A percentile compares a stretch with the other conserved stretches of the same genome.
Evolutionary conservation across 2,888 invertebrate genomes (phyloP).

Genomic region (Agrotis segetum): DNA sequence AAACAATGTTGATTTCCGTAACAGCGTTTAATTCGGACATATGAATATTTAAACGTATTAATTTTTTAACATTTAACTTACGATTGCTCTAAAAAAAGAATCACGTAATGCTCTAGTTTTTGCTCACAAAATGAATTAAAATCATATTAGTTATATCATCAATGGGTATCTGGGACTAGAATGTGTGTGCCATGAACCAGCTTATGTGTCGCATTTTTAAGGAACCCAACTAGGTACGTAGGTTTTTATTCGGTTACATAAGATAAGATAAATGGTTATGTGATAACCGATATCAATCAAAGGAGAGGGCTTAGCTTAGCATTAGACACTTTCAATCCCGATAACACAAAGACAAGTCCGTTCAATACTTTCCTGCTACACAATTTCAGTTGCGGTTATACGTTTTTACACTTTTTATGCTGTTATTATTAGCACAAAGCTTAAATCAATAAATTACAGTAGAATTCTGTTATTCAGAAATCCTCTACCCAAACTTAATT

Average conservation of each 20-base stretch:
- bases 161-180: not conserved
- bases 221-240: not conserved
- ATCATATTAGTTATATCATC: conserved; percentile 19
- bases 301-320: not conserved
- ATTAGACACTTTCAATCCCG: not conserved
- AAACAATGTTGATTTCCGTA: not conserved
- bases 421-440: not conserved
- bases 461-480: too few relatives aligned
- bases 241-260: conserved; percentile 4
- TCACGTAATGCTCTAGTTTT: conserved; percentile 14
- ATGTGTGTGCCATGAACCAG: conserved; percentile 5
- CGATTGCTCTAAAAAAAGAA: conserved; percentile 10
- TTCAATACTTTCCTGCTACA: too few relatives aligned
- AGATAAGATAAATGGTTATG: conserved; percentile 17
- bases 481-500: too few relatives aligned
- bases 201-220: not conserved
- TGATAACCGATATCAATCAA: not conserved
- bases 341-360: not conserved
- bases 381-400: too few relatives aligned
- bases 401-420: not conserved
- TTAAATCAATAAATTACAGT: not conserved
- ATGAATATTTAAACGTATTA: not conserved
- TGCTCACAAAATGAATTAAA: conserved; percentile 6
- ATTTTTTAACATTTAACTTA: conserved; percentile 2
- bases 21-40: not conserved